phyloP scores from a whole-genome alignment of 2,113 vertebrate species.

The Ameiurus melas region DNA sequence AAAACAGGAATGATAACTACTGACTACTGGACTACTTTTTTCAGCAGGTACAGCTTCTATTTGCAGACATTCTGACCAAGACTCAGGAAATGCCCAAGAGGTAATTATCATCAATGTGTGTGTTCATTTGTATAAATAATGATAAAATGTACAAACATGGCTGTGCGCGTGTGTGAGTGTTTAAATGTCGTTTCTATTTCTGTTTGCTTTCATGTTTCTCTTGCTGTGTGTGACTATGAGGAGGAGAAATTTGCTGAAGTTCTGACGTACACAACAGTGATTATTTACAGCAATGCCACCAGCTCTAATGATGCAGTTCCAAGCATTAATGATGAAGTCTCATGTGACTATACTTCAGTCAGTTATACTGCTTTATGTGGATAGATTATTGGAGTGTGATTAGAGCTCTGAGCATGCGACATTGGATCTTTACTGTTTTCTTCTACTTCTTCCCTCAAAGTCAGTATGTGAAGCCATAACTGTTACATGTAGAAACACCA shows the following conservation, averaged over 20 bases:
- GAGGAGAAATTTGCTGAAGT: neutral
- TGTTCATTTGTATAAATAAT: neutral
- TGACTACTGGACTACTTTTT: neutral
- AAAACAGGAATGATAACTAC: neutral
- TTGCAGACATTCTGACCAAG: neutral
- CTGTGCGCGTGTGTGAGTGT: neutral
- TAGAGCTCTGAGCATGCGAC: neutral
- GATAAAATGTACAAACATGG: neutral
- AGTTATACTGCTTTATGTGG: neutral
- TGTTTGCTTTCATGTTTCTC: neutral
- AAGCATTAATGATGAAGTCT: neutral
- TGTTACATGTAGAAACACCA: too few relatives aligned
- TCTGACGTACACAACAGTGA: neutral
- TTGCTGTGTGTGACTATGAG: constrained; percentile 1
- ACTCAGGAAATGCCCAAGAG: neutral
- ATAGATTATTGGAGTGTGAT: neutral
- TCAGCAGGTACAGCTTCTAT: neutral
- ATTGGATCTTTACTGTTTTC: neutral
- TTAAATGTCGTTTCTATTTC: neutral
- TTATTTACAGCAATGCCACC: neutral
- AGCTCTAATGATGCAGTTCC: neutral
- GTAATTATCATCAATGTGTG: neutral
- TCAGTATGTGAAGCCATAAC: too few relatives aligned
- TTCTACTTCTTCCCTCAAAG: too few relatives aligned
- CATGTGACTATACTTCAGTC: neutral